Conservation (phyloP, 2,113 vertebrate genomes). For the Pelodiscus sinensis region DNA sequence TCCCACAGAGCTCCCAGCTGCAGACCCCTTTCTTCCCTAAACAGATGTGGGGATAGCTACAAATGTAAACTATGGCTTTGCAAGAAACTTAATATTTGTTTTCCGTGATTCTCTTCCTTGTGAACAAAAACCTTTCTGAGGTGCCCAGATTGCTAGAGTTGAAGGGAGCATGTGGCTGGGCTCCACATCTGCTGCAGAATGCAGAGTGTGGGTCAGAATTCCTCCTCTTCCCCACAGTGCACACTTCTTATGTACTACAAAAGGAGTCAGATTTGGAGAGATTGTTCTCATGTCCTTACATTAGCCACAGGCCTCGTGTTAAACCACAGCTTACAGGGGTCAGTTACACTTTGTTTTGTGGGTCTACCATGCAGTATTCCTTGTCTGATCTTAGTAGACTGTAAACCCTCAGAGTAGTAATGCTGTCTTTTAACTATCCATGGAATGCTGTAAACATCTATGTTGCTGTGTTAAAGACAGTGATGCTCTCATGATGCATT, state of each 20-base stretch:
- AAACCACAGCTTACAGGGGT: fast-evolving
- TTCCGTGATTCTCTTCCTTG: neutral
- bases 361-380: fast-evolving
- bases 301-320: neutral
- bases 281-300: fast-evolving
- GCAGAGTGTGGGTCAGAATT: neutral
- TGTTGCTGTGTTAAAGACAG: neutral
- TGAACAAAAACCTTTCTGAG: neutral
- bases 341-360: neutral
- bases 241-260: neutral
- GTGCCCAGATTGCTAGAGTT: neutral
- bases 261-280: neutral
- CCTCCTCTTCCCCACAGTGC: neutral
- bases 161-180: neutral
- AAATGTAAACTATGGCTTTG: fast-evolving
- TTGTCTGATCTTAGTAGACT: neutral
- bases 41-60: neutral
- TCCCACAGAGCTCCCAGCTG: neutral
- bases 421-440: neutral
- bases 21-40: neutral
- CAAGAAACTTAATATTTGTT: neutral
- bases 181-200: neutral
- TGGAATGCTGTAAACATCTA: neutral
- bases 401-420: neutral
- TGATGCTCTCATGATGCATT: neutral